These are phyloP conservation scores for Lagria hirta DNA, from an alignment of 2,888 invertebrate species.

Conservation along the genomic window DNA sequence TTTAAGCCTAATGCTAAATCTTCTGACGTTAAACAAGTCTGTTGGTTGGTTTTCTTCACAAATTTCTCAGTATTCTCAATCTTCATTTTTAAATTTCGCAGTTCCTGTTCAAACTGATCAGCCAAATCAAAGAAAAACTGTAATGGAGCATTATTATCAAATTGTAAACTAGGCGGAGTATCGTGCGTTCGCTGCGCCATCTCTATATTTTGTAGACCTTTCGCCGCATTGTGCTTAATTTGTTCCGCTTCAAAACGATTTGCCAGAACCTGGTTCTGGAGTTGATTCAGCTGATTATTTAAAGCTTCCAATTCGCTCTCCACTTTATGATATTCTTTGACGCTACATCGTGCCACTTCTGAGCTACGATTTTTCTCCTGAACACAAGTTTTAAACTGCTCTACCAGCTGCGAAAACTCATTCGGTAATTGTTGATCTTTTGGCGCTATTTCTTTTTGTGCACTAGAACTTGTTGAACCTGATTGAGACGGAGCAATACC, in stretches of 20 bases:
- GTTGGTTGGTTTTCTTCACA: constrained; percentile 66
- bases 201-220: constrained; percentile 71
- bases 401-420: constrained; percentile 75
- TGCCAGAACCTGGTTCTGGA: constrained; percentile 64
- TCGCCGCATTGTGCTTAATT: constrained; percentile 71
- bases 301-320: constrained; percentile 64
- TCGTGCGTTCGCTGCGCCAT: constrained; percentile 79
- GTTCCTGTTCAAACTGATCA: constrained; percentile 69
- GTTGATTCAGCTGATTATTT: constrained; percentile 61
- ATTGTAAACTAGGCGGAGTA: constrained; percentile 72
- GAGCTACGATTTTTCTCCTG: constrained; percentile 81
- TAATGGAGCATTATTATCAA: constrained; percentile 72
- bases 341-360: constrained; percentile 70
- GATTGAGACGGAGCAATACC: constrained; percentile 62
- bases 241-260: constrained; percentile 64
- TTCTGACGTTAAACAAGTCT: constrained; percentile 67
- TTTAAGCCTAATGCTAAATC: constrained; percentile 78
- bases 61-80: constrained; percentile 74
- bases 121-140: constrained; percentile 71
- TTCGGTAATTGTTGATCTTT: constrained; percentile 72
- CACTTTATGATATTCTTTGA: constrained; percentile 64
- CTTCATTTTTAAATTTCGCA: constrained; percentile 68
- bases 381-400: constrained; percentile 78
- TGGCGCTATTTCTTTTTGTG: constrained; percentile 57
- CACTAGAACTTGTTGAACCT: constrained; percentile 42